Evolutionary conservation across 2,113 vertebrate genomes (phyloP).

Genomic region (Microtus pennsylvanicus): DNA sequence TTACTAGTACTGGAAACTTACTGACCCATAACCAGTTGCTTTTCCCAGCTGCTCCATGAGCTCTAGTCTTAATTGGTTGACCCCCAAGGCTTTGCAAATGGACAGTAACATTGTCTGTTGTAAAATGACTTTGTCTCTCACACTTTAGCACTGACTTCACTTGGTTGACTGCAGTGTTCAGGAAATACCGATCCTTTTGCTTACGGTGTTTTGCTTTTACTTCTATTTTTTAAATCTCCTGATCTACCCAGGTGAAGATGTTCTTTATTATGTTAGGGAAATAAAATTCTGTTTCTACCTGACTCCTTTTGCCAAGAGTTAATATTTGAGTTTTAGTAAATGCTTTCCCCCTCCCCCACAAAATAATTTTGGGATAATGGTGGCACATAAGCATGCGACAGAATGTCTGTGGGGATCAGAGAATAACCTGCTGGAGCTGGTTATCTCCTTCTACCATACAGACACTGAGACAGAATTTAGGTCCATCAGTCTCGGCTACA

Average conservation of each 20-base stretch:
- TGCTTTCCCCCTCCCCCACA: neutral
- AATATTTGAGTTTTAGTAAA: constrained; percentile 20
- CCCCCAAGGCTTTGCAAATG: constrained; percentile 7
- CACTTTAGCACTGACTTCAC: neutral
- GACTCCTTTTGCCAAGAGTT: neutral
- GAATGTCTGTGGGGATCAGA: neutral
- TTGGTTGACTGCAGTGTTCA: neutral
- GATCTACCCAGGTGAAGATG: neutral
- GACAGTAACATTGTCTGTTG: neutral
- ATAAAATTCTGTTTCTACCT: neutral
- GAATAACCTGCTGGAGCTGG: too few species aligned
- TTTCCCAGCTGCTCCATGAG: neutral
- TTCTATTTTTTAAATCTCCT: neutral
- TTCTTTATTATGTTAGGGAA: constrained; percentile 13
- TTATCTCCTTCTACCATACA: neutral
- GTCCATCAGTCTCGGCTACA: neutral
- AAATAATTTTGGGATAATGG: neutral
- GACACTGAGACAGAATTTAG: too few species aligned
- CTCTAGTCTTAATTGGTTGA: neutral
- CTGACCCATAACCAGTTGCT: neutral
- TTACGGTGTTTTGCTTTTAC: neutral
- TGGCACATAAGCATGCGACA: too few species aligned
- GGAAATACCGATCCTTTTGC: constrained; percentile 13
- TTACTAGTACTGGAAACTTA: neutral
- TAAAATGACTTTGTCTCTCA: neutral